Evolutionary conservation across 2,797 vertebrate genomes (phyloP).

Genomic region (Florisuga fusca): DNA sequence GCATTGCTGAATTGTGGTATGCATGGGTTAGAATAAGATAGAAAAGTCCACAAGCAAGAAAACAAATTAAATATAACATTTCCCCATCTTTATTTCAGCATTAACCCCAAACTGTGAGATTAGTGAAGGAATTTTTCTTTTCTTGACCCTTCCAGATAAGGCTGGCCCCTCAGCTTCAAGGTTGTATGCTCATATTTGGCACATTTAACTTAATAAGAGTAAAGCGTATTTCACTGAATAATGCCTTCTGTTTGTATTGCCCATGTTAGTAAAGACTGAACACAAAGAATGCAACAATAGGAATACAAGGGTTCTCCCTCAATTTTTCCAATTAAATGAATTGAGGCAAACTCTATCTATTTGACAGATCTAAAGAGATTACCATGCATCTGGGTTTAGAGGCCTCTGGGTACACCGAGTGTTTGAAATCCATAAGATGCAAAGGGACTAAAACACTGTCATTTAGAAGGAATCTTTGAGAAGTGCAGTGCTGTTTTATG

Average conservation of each 20-base stretch:
- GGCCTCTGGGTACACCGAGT: background rate
- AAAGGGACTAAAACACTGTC: background rate
- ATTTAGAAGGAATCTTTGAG: background rate
- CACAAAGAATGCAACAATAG: background rate
- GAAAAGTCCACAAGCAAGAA: background rate
- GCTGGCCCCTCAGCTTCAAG: background rate
- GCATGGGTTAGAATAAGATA: background rate
- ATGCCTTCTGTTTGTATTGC: background rate
- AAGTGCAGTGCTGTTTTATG: background rate
- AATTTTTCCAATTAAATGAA: background rate
- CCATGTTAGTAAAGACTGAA: background rate
- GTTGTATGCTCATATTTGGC: background rate
- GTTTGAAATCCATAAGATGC: background rate
- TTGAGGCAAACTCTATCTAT: background rate
- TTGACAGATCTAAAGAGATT: background rate
- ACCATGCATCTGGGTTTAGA: background rate
- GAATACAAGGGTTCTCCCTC: background rate
- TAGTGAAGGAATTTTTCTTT: background rate
- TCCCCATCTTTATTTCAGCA: background rate
- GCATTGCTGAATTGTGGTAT: accelerated
- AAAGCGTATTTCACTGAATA: background rate
- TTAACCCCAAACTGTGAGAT: background rate
- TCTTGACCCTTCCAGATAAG: background rate
- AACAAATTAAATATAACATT: background rate
- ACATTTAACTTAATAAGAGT: background rate